Evolutionary conservation across 2,888 invertebrate species (phyloP).

Genomic region (Leptothorax acervorum): DNA sequence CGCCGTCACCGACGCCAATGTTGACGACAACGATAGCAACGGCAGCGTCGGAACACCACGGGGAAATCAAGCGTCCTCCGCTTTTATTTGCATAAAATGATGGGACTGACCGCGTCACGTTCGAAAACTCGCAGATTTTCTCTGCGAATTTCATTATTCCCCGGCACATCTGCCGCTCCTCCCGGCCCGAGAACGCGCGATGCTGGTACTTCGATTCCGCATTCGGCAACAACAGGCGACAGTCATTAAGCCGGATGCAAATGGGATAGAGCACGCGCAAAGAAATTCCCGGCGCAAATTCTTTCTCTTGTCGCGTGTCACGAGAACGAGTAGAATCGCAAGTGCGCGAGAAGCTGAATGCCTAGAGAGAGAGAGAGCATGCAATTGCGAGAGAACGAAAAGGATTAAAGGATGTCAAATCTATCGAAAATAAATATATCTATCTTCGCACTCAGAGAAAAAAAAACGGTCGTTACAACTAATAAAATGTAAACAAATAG

Average conservation of each 20-base stretch:
- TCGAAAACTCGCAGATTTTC: slow-evolving; percentile 75
- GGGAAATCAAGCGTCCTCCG: slow-evolving; percentile 84
- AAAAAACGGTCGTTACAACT: too few species aligned
- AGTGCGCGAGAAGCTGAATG: background rate
- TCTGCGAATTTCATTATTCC: slow-evolving; percentile 72
- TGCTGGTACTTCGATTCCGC: slow-evolving; percentile 53
- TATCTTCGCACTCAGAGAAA: background rate
- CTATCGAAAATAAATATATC: background rate
- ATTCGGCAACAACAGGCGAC: slow-evolving; percentile 63
- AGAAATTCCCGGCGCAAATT: slow-evolving; percentile 35
- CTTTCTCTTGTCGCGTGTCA: slow-evolving; percentile 2
- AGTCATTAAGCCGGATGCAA: slow-evolving; percentile 70
- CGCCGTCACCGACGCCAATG: slow-evolving; percentile 29
- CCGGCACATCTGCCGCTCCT: slow-evolving; percentile 29
- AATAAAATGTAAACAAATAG: too few species aligned
- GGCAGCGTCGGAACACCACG: slow-evolving; percentile 78
- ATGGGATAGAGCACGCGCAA: slow-evolving; percentile 55
- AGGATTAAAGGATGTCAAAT: background rate
- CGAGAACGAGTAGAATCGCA: background rate
- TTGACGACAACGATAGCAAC: slow-evolving; percentile 47
- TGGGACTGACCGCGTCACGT: slow-evolving; percentile 82
- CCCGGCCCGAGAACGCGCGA: background rate
- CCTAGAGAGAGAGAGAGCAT: background rate
- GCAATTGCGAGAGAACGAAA: background rate
- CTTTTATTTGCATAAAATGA: slow-evolving; percentile 85